A percentile compares a stretch with the other conserved stretches of the same genome.
phyloP scores from a whole-genome alignment of 2,113 vertebrate species.

The Macaca nemestrina region DNA sequence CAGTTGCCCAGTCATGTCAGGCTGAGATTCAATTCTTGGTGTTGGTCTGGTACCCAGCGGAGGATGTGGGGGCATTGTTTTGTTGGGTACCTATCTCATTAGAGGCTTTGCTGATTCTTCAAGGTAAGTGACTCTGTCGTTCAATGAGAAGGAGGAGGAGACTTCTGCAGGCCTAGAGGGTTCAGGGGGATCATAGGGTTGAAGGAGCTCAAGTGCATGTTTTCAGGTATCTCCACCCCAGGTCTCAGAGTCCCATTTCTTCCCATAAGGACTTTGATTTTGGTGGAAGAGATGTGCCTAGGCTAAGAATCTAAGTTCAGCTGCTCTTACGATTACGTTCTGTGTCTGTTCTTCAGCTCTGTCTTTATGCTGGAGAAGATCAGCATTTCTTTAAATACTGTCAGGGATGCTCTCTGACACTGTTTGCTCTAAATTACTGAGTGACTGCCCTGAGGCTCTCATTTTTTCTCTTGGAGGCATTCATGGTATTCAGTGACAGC shows the following conservation, averaged over 20 bases:
- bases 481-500: background rate
- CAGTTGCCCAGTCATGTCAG: background rate
- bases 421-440: conserved; percentile 47
- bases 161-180: background rate
- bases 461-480: background rate
- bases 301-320: background rate
- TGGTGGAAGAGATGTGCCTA: background rate
- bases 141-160: background rate
- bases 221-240: background rate
- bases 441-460: background rate
- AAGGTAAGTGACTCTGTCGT: background rate
- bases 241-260: background rate
- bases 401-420: conserved; percentile 11
- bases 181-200: background rate
- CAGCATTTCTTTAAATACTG: background rate
- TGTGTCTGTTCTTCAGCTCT: conserved; percentile 8
- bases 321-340: background rate
- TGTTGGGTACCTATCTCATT: background rate
- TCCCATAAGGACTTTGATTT: background rate
- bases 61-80: background rate
- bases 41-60: background rate
- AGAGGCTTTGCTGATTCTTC: background rate
- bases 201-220: background rate
- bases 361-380: background rate
- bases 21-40: background rate